Conservation (phyloP, 2,888 invertebrate species). For the Syrista parreyssii region DNA sequence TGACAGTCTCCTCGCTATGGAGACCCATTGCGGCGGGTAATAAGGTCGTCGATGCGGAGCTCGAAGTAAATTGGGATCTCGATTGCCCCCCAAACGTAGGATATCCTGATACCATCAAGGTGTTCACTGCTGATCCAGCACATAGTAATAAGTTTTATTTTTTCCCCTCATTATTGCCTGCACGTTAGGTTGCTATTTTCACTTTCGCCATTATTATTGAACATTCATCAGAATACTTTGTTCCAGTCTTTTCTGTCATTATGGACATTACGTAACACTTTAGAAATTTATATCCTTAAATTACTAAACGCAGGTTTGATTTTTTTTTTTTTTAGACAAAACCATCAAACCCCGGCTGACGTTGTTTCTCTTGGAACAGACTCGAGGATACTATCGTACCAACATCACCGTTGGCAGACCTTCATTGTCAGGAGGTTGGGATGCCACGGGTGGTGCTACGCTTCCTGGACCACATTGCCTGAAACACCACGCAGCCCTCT, state of each 20-base stretch:
- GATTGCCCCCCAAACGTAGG: conserved; percentile 57
- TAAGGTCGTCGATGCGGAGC: conserved; percentile 63
- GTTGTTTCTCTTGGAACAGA: conserved; percentile 49
- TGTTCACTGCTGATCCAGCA: conserved; percentile 58
- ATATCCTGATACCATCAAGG: conserved; percentile 57
- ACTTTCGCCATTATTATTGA: background rate
- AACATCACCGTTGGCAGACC: conserved; percentile 60
- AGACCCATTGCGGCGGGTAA: conserved; percentile 52
- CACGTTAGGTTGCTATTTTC: conserved; percentile 2
- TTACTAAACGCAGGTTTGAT: background rate
- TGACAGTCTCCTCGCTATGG: conserved; percentile 68
- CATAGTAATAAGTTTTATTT: conserved; percentile 41
- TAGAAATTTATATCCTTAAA: too few species aligned
- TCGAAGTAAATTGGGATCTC: conserved; percentile 69
- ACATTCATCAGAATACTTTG: background rate
- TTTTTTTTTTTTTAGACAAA: conserved; percentile 41
- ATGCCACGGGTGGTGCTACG: conserved; percentile 62
- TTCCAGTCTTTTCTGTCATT: background rate
- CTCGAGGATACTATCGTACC: conserved; percentile 61
- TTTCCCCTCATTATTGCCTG: conserved; percentile 10
- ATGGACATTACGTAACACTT: background rate
- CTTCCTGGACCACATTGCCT: conserved; percentile 71
- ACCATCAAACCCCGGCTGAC: conserved; percentile 47
- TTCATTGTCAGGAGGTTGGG: conserved; percentile 65
- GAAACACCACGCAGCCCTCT: conserved; percentile 79